Evolutionary conservation across 2,113 vertebrate species (phyloP), one percentile per base, ranked within the genome.

Genomic region (Ptilonorhynchus violaceus): DNA sequence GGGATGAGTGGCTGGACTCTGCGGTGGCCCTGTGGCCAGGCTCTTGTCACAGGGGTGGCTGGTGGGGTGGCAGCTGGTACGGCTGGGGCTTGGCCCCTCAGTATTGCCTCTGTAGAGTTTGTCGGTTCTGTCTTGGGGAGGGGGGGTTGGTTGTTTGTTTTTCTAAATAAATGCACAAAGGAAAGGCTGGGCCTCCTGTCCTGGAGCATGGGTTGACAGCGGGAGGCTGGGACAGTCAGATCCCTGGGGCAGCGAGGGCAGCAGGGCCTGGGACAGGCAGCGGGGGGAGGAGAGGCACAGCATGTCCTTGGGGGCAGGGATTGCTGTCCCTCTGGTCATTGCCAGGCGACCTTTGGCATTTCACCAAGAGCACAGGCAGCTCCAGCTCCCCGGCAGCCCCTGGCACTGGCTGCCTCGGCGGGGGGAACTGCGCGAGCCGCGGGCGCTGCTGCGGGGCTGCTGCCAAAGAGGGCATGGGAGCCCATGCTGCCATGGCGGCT

Each of bases 91-190:
- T 1, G 0, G 86, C 86, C 91, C 91, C 88, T 73, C 46, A 31
- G 2, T 66, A 52, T 84, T 96, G 91, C 91, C 86, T 93, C 84
- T 96, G 91, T 95, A 80, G 82, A 91, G 68, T 96, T 92, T 74
- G 86, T 96, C 16, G 2, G 91, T 93, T 92, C 68, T 53, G 95
- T 92, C 76, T 69, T 68, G 58, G 72, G 91, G 41, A 7, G 30
- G 39, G 50, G 13, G 55, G 39, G 59, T 59, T 75, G 62, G 42
- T 6, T 67, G 37, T 14, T 87, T 86, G 69, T 87, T 96, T 97
- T 97, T 96, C 78, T 96, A 92, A 96, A 96, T 97, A 97, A 97
- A 97, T 75, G 37, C 91, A 84, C 93, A 92, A 91, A 95, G 66
- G 33, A 78, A 92, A 22, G 42, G 56, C 84, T 50, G 86, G 39